Base-by-base conservation (phyloP, 2,113 vertebrate species). In the Bos indicus region DNA sequence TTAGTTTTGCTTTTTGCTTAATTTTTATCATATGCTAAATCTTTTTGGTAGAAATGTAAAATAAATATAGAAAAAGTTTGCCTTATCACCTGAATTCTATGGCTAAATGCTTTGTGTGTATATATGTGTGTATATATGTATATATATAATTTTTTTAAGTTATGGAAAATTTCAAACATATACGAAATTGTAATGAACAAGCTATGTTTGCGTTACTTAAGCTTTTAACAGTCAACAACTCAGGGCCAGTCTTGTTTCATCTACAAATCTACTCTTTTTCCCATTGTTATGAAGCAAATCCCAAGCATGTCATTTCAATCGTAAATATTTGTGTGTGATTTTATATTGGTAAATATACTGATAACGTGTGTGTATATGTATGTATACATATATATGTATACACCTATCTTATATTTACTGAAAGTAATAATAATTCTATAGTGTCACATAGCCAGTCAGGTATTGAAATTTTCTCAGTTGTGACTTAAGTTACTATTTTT, bases 91-190 rank as follows among this genome's bases (percentile, higher is more conserved):
- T 88, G 43, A 43, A 56, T 91, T 91, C 12, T 81, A 23, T 89
- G 67, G 9, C 12, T 90, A 85, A 88, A 89, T 64, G 36, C 77
- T 60, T 40, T 74, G 15, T 40, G 23, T 81, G 40, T 46, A 48
- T 17, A 6, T 78, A 30, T 71, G 11, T 48, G 30, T 81, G 54
- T 57, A 28, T 19, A 28, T 51, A 43, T 78, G 28, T 56, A 26
- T 83, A 56, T 77, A 11, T 36, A n/a, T 83, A 57, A 33, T 74
- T 48, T 80, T 48, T 80, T 77, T 30, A 84, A 78, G 77, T 89
- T 85, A 33, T 2, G 59, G 86, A n/a, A 86, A 86, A 96, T 89
- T 95, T 96, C 60, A 97, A 28, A 81, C 89, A 59, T 21, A 16
- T 59, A 33, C 19, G 21, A 26, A 93, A 51, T 64, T 64, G 17